Base-by-base conservation (phyloP, 2,797 vertebrate species). In the Hoplostethus mediterraneus region DNA sequence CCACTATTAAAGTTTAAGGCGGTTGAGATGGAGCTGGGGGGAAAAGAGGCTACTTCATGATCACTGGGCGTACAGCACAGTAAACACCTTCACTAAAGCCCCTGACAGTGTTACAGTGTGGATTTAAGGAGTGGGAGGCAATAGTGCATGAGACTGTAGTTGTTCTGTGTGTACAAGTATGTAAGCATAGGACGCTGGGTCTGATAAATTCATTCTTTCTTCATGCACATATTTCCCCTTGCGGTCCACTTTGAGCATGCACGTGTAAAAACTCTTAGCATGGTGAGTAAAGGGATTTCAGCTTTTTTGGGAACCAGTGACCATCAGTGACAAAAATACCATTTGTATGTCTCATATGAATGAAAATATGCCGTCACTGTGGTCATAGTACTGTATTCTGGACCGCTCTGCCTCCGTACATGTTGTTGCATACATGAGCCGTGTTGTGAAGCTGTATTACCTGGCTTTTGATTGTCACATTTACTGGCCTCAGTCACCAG, bases 1-100 rank as follows among this genome's bases (percentile, higher is more conserved):
- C 90, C 83, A 76, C 89, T 89, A 90, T 93, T 92, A 94, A 93
- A 94, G 84, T 93, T 93, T 94, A 92, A 93, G 91, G 91, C 56
- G 77, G 87, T 79, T 82, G 83, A 90, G 90, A 91, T 90, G 81
- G 86, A 88, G 83, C 81, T 71, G 73, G 78, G 79, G 71, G 81
- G 71, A 57, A 79, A 73, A 86, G 87, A 78, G 83, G 81, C 80
- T 90, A 78, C 86, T 90, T 87, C 77, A 87, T 90, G 89, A 91
- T 88, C 87, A 85, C 81, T 80, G 85, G 77, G 81, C 79, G 6
- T 71, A 63, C 83, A 83, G 77, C 67, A 79, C 79, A 77, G 88
- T 92, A 92, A 92, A 93, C 83, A 92, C 40, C 49, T 82, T 85
- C 87, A 87, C 80, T 81, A 85, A 87, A 87, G 86, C 78, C 76